phyloP scores from a whole-genome alignment of 2,113 vertebrate species.

The Tenrec ecaudatus region DNA sequence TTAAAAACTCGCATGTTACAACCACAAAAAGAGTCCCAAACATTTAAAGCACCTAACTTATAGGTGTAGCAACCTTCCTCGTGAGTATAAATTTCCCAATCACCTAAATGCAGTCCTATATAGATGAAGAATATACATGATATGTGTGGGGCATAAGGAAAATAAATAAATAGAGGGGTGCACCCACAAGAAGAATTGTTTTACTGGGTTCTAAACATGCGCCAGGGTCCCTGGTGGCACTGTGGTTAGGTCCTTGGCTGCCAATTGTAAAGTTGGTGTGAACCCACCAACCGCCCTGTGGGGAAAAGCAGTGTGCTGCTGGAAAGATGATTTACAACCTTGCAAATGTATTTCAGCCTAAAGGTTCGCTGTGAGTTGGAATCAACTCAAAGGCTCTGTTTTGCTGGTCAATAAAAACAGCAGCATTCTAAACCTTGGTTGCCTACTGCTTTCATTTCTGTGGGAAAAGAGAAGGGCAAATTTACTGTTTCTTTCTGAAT shows the following conservation, averaged over 20 bases:
- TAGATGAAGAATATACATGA: background rate
- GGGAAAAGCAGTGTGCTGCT: background rate
- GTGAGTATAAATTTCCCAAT: background rate
- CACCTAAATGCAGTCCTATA: background rate
- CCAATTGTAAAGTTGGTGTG: background rate
- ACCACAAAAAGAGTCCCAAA: slow-evolving; percentile 30
- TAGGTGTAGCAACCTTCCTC: background rate
- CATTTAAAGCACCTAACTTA: background rate
- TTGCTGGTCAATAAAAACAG: background rate
- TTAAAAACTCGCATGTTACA: background rate
- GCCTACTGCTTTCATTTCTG: background rate
- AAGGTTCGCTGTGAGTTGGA: background rate
- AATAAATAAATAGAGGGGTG: background rate
- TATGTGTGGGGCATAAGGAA: background rate
- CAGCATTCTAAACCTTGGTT: background rate
- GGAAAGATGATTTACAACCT: background rate
- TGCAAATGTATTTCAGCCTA: background rate
- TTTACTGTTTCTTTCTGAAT: slow-evolving; percentile 14
- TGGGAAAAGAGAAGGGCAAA: background rate
- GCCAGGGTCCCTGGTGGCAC: background rate
- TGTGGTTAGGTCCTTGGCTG: background rate
- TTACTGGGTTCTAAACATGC: background rate
- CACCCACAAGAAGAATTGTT: background rate
- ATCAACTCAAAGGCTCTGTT: background rate
- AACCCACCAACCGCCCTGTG: background rate